A percentile compares a stretch with the other conserved stretches of the same genome.
Evolutionary conservation across 2,888 invertebrate species (phyloP).

Genomic region (Drosophila stalkeri): DNA sequence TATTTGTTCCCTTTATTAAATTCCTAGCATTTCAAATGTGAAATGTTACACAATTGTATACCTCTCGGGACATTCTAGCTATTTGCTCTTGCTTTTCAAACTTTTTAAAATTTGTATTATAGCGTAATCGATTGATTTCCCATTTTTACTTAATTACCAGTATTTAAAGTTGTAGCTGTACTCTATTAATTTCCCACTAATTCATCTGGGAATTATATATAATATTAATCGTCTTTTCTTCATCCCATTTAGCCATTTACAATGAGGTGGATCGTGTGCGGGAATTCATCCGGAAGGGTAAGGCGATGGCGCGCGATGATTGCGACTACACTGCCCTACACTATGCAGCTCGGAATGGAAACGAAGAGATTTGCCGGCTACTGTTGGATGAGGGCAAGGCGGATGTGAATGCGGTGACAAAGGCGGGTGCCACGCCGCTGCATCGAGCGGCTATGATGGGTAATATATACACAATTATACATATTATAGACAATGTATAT

Average conservation of each 20-base stretch:
- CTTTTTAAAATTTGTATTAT: too few relatives aligned
- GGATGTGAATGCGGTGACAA: slow-evolving; percentile 90
- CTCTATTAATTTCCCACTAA: neutral
- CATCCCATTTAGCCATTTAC: slow-evolving; percentile 87
- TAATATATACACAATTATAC: slow-evolving; percentile 70
- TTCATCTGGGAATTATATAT: too few relatives aligned
- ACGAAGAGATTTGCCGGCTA: slow-evolving; percentile 89
- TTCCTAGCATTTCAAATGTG: neutral
- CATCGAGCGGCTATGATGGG: slow-evolving; percentile 93
- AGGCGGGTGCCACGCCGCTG: slow-evolving; percentile 92
- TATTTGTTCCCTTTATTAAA: too few relatives aligned
- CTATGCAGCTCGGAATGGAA: slow-evolving; percentile 94
- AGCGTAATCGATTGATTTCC: too few relatives aligned
- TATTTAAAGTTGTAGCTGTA: too few relatives aligned
- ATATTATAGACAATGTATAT: slow-evolving; percentile 33
- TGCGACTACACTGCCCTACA: slow-evolving; percentile 95
- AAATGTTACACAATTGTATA: neutral
- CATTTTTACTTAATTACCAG: too few relatives aligned
- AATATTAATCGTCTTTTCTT: neutral
- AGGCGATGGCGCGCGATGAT: slow-evolving; percentile 89
- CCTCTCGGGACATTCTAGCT: too few relatives aligned
- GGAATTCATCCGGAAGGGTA: slow-evolving; percentile 87
- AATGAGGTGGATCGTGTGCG: slow-evolving; percentile 90
- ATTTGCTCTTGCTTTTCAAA: too few relatives aligned
- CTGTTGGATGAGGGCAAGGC: slow-evolving; percentile 89